Base-by-base conservation (phyloP, 2,797 vertebrate species). In the Schizopygopsis malacanthus region DNA sequence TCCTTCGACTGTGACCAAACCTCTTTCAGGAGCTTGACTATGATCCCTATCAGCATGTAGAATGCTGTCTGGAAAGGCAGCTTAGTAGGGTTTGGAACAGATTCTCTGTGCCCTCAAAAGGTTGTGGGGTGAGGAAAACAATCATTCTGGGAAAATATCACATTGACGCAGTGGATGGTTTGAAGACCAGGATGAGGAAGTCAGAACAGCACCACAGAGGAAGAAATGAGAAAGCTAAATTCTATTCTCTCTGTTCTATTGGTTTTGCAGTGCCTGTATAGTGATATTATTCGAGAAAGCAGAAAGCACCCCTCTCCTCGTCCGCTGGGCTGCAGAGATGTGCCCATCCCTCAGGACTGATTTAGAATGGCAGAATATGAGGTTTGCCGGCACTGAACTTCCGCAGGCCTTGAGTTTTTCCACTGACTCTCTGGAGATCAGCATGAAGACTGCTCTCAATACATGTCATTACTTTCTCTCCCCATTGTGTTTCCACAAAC, bases 381-480 rank as follows among this genome's bases (percentile, higher is more conserved):
- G 56, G 77, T n/a, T 45, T 22, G 39, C 45, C 6, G 9, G 13
- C 9, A 79, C 45, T 69, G 50, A 72, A 76, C 33, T 63, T 85
- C 43, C 8, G 43, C 18, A 6, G 13, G 47, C 20, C 67, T 70
- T 33, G 25, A 84, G 47, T 33, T 76, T 28, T 28, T 1, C 52
- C 63, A 50, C 13, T 41, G 86, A 70, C 28, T 56, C 86, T 81
- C 63, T 15, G 10, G 75, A 65, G 83, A 85, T 22, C 33, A 37
- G 25, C 70, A 37, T 25, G 59, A 70, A 50, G 61, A 56, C 71
- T 79, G 65, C 65, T 86, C 75, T 81, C 79, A 72, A 82, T 86
- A 80, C 84, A 86, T 88, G 81, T 82, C 72, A 86, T 84, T 87
- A 76, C 73, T 52, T 59, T 76, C 59, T 77, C 20, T 41, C 28